These are phyloP conservation scores for Drosophila mimetica DNA, from an alignment of 2,888 invertebrate species.

Conservation along the genomic window DNA sequence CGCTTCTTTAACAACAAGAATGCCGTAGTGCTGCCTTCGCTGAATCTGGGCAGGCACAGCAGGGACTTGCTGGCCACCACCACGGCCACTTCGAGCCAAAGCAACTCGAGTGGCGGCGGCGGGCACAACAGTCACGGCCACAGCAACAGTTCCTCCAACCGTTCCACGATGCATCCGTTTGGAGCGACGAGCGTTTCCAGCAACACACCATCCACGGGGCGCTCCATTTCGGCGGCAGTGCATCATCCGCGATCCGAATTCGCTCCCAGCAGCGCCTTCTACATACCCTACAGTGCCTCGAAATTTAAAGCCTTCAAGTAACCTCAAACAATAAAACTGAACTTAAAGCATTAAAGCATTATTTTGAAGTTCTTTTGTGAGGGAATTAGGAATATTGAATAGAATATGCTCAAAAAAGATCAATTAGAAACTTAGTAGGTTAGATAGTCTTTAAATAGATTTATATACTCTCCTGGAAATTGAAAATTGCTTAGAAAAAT, in stretches of 20 bases:
- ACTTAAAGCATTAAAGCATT: slow-evolving; percentile 7
- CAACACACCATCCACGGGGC: slow-evolving; percentile 75
- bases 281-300: slow-evolving; percentile 83
- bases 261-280: slow-evolving; percentile 73
- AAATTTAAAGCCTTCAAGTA: slow-evolving; percentile 83
- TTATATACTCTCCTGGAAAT: background rate
- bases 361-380: background rate
- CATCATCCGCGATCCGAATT: slow-evolving; percentile 75
- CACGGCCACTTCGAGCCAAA: slow-evolving; percentile 58
- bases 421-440: too few relatives aligned
- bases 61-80: slow-evolving; percentile 48
- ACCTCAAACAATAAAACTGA: slow-evolving; percentile 62
- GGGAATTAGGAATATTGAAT: background rate
- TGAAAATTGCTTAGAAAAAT: slow-evolving; percentile 21
- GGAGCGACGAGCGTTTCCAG: slow-evolving; percentile 60
- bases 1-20: slow-evolving; percentile 80
- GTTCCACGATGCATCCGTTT: slow-evolving; percentile 44
- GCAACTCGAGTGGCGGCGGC: slow-evolving; percentile 52
- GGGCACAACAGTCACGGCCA: slow-evolving; percentile 43
- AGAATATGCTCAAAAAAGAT: too few relatives aligned
- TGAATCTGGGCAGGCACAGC: slow-evolving; percentile 73
- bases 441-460: background rate
- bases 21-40: slow-evolving; percentile 79
- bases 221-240: slow-evolving; percentile 83
- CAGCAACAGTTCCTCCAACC: slow-evolving; percentile 49